Evolutionary conservation across 2,797 vertebrate species (phyloP), one percentile per base, ranked within the genome.

Genomic region (Malurus leucopterus): DNA sequence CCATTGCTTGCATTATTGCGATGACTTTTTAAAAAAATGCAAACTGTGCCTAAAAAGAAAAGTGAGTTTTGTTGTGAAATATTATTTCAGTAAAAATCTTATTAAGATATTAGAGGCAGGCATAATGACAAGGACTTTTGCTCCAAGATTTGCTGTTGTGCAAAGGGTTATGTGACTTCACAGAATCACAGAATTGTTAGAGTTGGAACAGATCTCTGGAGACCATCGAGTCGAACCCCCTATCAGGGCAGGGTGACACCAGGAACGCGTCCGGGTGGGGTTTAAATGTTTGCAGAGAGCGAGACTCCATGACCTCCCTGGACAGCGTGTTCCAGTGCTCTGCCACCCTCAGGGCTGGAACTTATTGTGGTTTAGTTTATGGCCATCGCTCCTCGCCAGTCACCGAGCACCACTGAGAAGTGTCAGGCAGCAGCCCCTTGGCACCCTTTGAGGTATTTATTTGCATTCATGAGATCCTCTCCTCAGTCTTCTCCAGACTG

Each of bases 201-300:
- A 11, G 8, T 3, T 36, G 19, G 8, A 43, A 47, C 22, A 27
- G 47, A 29, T 40, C 30, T 54, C 19, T 24, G 15, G 59, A 51
- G 19, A 34, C 14, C 36, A 9, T 23, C 3, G 16, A 63, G n/a
- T n/a, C 64, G 27, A 36, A 8, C 1, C 15, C 41, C 9, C 21
- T 34, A 30, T 11, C 63, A 34, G 4, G 5, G 38, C 49, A 61
- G 47, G 9, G 18, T 41, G 72, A 6, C 50, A 49, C 36, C 36
- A 43, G 44, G 36, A 36, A 19, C 6, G 2, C 0, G 4, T 30
- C 27, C 29, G 5, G 16, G n/a, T 4, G 29, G 15, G 17, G 8
- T 9, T 9, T 32, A 14, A 44, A 18, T 29, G 9, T 30, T 24
- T 40, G 14, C 24, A 15, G 29, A 32, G 14, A 32, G 11, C n/a